These are phyloP conservation scores for Drosophila pectinifera DNA, from an alignment of 1,140 invertebrate genomes.

Conservation along the genomic window DNA sequence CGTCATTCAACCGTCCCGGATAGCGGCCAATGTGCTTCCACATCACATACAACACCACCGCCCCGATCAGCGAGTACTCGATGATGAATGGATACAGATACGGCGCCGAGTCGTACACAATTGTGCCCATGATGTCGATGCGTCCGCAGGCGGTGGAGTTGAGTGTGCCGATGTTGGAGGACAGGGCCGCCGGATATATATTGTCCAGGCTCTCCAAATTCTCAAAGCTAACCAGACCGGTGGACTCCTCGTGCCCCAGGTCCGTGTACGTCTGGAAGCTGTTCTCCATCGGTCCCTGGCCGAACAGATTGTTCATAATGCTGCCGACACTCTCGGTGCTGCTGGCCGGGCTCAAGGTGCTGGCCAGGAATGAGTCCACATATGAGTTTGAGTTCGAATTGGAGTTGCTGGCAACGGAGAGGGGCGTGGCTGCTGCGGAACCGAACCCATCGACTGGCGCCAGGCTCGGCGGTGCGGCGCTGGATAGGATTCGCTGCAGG, in stretches of 20 bases:
- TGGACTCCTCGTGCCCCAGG: constrained; percentile 85
- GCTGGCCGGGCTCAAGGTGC: constrained; percentile 69
- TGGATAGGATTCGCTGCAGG: constrained; percentile 71
- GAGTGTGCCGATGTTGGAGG: constrained; percentile 86
- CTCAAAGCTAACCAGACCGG: constrained; percentile 80
- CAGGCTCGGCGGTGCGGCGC: constrained; percentile 56
- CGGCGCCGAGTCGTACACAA: constrained; percentile 95
- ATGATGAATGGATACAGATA: constrained; percentile 98
- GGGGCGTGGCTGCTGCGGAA: constrained; percentile 58
- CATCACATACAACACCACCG: constrained; percentile 98
- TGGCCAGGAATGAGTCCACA: constrained; percentile 54
- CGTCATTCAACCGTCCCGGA: constrained; percentile 91
- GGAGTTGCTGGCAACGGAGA: neutral
- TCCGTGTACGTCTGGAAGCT: constrained; percentile 82
- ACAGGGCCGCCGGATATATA: constrained; percentile 87
- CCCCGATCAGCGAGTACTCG: constrained; percentile 98
- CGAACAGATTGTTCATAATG: constrained; percentile 82
- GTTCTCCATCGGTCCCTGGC: constrained; percentile 81
- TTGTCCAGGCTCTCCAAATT: constrained; percentile 87
- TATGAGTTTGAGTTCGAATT: constrained; percentile 12
- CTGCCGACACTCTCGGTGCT: constrained; percentile 85
- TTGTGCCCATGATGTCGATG: constrained; percentile 96
- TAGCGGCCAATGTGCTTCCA: constrained; percentile 97
- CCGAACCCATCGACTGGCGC: constrained; percentile 67
- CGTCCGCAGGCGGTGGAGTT: constrained; percentile 89